These are phyloP conservation scores for Holothuria glaberrima DNA, from an alignment of 35 echinoderm and acorn worm genomes.

Conservation along the genomic window DNA sequence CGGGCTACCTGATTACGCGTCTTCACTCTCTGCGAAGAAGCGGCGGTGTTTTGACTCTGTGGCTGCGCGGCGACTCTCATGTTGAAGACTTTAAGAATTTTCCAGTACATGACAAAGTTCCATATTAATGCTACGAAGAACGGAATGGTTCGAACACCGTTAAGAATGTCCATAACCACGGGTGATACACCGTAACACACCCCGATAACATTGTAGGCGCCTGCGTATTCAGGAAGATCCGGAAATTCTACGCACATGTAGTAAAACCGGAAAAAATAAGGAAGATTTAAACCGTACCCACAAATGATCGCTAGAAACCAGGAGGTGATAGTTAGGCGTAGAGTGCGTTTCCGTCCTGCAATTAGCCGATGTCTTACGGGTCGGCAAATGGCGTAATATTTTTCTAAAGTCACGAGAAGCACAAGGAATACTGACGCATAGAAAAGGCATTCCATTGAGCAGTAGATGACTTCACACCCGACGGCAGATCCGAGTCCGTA, in stretches of 20 bases:
- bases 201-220: conserved; percentile 22
- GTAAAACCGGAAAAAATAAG: conserved; percentile 27
- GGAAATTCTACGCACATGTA: conserved; percentile 36
- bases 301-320: conserved; percentile 40
- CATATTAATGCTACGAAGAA: conserved; percentile 11
- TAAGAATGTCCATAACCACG: not conserved
- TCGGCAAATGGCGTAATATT: conserved; percentile 84
- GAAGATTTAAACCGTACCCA: conserved; percentile 32
- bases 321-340: not conserved
- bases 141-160: conserved; percentile 10
- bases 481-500: conserved; percentile 47
- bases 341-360: conserved; percentile 47
- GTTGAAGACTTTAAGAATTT: conserved; percentile 19
- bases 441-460: conserved; percentile 58
- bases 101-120: conserved; percentile 23
- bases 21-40: conserved; percentile 29
- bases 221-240: conserved; percentile 15
- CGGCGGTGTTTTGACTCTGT: not conserved
- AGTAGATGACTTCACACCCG: conserved; percentile 68
- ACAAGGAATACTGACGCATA: conserved; percentile 71
- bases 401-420: conserved; percentile 68
- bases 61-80: conserved; percentile 17
- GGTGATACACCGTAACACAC: conserved; percentile 1
- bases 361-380: conserved; percentile 63
- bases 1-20: conserved; percentile 71